phyloP scores from a whole-genome alignment of 1,140 invertebrate species.

The Lepidurus packardi region DNA sequence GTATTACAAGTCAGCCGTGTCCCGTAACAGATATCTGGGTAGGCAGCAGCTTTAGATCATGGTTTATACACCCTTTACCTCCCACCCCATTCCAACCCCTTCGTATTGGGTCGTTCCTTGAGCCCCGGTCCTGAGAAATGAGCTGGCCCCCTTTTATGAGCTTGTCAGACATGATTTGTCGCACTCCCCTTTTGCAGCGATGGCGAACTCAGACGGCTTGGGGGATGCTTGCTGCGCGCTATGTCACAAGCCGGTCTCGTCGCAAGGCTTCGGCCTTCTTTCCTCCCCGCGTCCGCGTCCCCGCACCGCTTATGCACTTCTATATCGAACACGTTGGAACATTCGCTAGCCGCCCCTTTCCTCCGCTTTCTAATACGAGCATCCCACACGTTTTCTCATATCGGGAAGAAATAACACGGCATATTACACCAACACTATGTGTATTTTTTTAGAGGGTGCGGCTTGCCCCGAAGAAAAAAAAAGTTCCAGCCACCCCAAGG shows the following conservation, averaged over 20 bases:
- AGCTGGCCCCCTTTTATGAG: conserved; percentile 8
- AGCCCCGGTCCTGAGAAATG: not conserved
- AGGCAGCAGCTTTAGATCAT: conserved; percentile 19
- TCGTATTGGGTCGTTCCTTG: not conserved
- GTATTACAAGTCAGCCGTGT: not conserved
- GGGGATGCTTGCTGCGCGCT: not conserved
- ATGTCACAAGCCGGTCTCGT: not conserved
- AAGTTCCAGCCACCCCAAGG: not conserved
- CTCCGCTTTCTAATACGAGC: not conserved
- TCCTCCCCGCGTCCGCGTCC: not conserved
- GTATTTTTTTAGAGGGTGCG: conserved; percentile 1
- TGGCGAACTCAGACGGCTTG: not conserved
- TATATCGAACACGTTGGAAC: not conserved
- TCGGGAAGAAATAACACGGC: conserved; percentile 2
- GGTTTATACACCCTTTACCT: not conserved
- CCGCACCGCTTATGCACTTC: not conserved
- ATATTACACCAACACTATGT: conserved; percentile 16
- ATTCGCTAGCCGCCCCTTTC: not conserved
- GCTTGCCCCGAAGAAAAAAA: not conserved
- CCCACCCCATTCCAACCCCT: not conserved
- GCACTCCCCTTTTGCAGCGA: not conserved
- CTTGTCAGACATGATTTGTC: conserved; percentile 21
- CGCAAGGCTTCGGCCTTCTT: not conserved
- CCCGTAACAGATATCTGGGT: conserved; percentile 11
- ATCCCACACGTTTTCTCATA: conserved; percentile 17